Conservation (phyloP, 2,113 vertebrate species). For the Saccopteryx leptura region DNA sequence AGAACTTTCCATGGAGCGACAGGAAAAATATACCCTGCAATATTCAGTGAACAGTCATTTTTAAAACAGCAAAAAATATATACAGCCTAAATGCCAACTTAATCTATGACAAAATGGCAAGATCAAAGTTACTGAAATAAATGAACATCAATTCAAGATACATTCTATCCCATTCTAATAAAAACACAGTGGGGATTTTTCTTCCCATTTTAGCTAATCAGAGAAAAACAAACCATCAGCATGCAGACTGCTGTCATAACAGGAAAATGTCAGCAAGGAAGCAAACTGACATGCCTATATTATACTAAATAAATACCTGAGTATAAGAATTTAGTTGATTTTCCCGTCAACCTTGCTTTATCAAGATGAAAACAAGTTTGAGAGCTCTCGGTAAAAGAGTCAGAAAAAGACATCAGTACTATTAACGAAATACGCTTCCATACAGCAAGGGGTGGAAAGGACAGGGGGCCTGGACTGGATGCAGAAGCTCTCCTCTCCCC, state of each 20-base stretch:
- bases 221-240: constrained; percentile 50
- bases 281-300: background rate
- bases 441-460: background rate
- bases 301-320: constrained; percentile 34
- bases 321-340: background rate
- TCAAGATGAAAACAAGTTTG: constrained; percentile 36
- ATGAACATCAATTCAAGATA: background rate
- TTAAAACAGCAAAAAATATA: constrained; percentile 34
- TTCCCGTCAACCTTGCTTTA: constrained; percentile 31
- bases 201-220: constrained; percentile 22
- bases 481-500: background rate
- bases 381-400: constrained; percentile 44
- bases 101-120: background rate
- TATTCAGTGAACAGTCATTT: background rate
- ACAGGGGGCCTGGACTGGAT: background rate
- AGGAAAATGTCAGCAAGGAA: background rate
- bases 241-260: background rate
- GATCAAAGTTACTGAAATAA: constrained; percentile 30
- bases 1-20: background rate
- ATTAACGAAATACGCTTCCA: background rate
- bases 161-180: background rate
- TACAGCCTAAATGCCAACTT: constrained; percentile 9
- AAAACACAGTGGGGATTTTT: background rate
- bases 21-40: background rate
- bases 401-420: background rate